Percentiles rank a stretch among this genome's conserved stretches.
phyloP scores from a whole-genome alignment of 2,797 vertebrate species.

The Molossus molossus region DNA sequence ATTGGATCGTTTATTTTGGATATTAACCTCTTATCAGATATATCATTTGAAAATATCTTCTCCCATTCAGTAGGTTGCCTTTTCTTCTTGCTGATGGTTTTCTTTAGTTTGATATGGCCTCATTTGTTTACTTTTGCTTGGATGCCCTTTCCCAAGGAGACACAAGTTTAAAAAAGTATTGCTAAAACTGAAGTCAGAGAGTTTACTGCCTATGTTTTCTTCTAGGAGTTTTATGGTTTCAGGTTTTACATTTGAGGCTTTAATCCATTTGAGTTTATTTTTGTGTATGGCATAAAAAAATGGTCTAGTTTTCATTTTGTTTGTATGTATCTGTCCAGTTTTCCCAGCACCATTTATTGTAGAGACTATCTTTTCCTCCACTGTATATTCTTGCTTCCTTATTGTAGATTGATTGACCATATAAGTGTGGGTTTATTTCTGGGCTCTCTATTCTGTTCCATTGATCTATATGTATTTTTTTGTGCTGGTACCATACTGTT shows the following conservation, averaged over 20 bases:
- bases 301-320: neutral
- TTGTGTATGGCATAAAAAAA: neutral
- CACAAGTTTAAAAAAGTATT: neutral
- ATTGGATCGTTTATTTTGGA: neutral
- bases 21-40: neutral
- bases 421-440: neutral
- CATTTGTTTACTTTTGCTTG: neutral
- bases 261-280: neutral
- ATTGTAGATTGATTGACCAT: neutral
- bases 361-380: neutral
- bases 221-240: neutral
- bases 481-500: neutral
- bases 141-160: neutral
- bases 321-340: neutral
- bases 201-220: neutral
- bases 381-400: neutral
- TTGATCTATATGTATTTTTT: neutral
- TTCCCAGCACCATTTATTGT: neutral
- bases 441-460: neutral
- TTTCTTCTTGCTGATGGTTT: neutral
- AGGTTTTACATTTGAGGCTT: neutral
- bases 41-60: conserved; percentile 1
- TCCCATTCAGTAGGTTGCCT: neutral
- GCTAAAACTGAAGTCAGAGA: neutral
- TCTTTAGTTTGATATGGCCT: neutral